Conservation (phyloP, 1,140 invertebrate genomes). For the Drosophila tropicalis region DNA sequence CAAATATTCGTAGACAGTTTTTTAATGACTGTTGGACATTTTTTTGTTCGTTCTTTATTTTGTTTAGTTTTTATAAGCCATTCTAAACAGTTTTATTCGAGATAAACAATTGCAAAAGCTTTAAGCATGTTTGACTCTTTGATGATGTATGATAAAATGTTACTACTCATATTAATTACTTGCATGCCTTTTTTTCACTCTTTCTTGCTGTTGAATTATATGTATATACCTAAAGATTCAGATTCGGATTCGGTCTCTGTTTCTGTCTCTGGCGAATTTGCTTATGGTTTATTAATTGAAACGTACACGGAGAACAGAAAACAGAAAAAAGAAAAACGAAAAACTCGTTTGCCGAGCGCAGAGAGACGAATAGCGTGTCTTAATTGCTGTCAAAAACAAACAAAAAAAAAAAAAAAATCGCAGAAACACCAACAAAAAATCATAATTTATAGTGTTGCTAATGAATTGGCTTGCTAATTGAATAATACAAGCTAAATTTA, state of each 20-base stretch:
- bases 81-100: constrained; percentile 16
- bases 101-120: constrained; percentile 18
- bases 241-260: constrained; percentile 28
- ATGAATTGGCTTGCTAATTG: constrained; percentile 69
- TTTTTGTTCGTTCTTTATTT: background rate
- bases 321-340: constrained; percentile 23
- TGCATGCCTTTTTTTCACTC: constrained; percentile 37
- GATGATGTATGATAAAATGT: constrained; percentile 17
- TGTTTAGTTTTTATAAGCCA: constrained; percentile 1
- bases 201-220: constrained; percentile 32
- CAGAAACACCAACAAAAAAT: constrained; percentile 15
- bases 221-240: constrained; percentile 17
- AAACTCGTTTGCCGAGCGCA: constrained; percentile 8
- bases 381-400: constrained; percentile 20
- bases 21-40: background rate
- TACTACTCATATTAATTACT: constrained; percentile 29
- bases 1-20: constrained; percentile 3
- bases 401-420: constrained; percentile 13
- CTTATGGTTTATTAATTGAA: constrained; percentile 69
- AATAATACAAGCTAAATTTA: constrained; percentile 60
- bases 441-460: constrained; percentile 59
- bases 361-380: background rate
- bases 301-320: background rate
- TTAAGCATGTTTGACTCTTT: constrained; percentile 18
- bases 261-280: constrained; percentile 30